These are phyloP conservation scores for Stenchaetothrips biformis DNA, from an alignment of 2,888 invertebrate genomes.

Conservation along the genomic window DNA sequence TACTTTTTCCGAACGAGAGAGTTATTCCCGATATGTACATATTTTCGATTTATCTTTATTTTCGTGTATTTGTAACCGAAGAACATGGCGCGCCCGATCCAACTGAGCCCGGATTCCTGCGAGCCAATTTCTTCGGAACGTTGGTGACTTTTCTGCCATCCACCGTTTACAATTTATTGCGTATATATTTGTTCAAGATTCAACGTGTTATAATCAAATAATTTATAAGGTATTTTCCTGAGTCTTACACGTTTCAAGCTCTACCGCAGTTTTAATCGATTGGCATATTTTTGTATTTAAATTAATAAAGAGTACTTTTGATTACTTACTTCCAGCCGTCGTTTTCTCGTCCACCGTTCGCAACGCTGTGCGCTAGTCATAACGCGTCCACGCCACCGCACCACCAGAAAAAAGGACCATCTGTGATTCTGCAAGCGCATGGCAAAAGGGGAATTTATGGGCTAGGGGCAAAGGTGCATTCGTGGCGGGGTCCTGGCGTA, in stretches of 20 bases:
- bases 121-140: neutral
- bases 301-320: constrained; percentile 19
- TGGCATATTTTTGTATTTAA: constrained; percentile 19
- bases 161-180: neutral
- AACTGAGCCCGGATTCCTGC: neutral
- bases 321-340: neutral
- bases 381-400: neutral
- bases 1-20: too few species aligned
- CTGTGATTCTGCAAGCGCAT: neutral
- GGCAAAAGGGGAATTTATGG: neutral
- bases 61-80: neutral
- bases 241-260: neutral
- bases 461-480: neutral
- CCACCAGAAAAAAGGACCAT: neutral
- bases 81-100: neutral
- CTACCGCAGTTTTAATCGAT: neutral
- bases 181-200: neutral
- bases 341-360: neutral
- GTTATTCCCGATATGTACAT: too few species aligned
- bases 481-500: neutral
- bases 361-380: neutral
- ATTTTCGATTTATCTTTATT: too few species aligned
- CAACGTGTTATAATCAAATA: neutral
- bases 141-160: neutral
- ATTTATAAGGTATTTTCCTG: neutral